A percentile compares a stretch with the other conserved stretches of the same genome.
These are phyloP conservation scores for Pygmarrhopalites habei DNA, from an alignment of 1,140 invertebrate species.

Conservation along the genomic window DNA sequence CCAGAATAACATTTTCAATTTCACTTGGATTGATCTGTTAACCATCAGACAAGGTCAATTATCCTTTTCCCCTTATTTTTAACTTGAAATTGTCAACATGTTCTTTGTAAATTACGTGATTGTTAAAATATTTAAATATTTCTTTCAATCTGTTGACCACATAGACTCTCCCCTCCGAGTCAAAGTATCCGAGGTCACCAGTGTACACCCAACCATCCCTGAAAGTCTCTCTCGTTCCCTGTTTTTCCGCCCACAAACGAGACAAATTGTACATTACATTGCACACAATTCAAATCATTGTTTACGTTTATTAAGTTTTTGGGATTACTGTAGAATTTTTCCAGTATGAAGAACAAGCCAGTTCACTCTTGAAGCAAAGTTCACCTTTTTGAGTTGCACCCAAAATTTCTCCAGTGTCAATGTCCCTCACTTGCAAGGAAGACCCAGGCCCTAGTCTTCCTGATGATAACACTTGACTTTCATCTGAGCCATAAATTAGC, in stretches of 20 bases:
- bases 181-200: slow-evolving; percentile 42
- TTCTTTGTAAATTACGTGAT: slow-evolving; percentile 36
- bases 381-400: slow-evolving; percentile 26
- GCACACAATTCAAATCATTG: no score
- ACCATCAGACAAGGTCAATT: no score
- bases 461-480: no score
- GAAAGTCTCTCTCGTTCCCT: slow-evolving; percentile 27
- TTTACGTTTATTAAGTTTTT: no score
- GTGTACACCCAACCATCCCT: slow-evolving; percentile 41
- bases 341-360: slow-evolving; percentile 16
- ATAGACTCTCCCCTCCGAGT: slow-evolving; percentile 40
- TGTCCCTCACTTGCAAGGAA: slow-evolving; percentile 23
- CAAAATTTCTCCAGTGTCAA: slow-evolving; percentile 19
- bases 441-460: slow-evolving; percentile 26
- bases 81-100: no score
- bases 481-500: no score
- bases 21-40: slow-evolving; percentile 37
- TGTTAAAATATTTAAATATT: slow-evolving; percentile 41
- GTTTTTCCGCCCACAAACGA: no score
- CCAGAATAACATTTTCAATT: slow-evolving; percentile 16
- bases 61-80: no score
- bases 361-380: slow-evolving; percentile 16
- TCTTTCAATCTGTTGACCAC: slow-evolving; percentile 43
- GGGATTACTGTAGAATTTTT: slow-evolving; percentile 28
- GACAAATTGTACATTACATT: no score